Conservation (phyloP, 2,113 vertebrate species). For the Ceyx margarethae region DNA sequence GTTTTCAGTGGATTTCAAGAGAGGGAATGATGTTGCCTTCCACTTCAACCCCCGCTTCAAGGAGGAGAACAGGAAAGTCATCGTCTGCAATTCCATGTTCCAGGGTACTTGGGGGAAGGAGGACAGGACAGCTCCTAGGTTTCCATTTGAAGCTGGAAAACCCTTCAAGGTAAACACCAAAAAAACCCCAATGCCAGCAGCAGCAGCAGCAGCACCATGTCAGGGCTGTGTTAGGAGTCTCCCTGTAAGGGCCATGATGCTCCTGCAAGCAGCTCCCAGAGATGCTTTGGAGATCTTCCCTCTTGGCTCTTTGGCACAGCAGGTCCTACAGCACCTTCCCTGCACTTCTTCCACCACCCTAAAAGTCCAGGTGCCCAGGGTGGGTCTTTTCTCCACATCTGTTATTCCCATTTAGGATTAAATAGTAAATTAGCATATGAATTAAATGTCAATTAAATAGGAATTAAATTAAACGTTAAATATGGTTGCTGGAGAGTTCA, state of each 20-base stretch:
- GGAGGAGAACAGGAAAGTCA: conserved; percentile 54
- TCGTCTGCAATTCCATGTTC: conserved; percentile 69
- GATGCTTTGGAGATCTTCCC: not conserved
- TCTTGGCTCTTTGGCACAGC: not conserved
- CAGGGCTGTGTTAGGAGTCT: not conserved
- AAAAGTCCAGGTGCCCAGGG: not conserved
- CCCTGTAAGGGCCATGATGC: rapidly evolving
- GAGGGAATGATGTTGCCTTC: conserved; percentile 69
- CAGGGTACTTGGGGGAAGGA: conserved; percentile 67
- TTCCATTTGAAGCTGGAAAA: conserved; percentile 74
- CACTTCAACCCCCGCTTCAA: conserved; percentile 79
- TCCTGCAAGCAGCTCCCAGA: not conserved
- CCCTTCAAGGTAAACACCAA: conserved; percentile 69
- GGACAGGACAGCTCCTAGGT: conserved; percentile 60
- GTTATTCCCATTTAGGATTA: not conserved
- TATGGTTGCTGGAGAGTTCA: too few relatives aligned
- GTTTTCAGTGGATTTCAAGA: conserved; percentile 72
- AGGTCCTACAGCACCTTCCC: not conserved
- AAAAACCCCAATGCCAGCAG: not conserved
- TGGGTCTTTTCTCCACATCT: not conserved
- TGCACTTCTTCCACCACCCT: not conserved
- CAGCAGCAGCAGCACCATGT: not conserved
- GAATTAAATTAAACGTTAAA: too few relatives aligned
- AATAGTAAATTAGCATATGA: too few relatives aligned
- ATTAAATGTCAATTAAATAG: too few relatives aligned